These are phyloP conservation scores for Elephas maximus DNA, from an alignment of 2,113 vertebrate species.

Conservation along the genomic window DNA sequence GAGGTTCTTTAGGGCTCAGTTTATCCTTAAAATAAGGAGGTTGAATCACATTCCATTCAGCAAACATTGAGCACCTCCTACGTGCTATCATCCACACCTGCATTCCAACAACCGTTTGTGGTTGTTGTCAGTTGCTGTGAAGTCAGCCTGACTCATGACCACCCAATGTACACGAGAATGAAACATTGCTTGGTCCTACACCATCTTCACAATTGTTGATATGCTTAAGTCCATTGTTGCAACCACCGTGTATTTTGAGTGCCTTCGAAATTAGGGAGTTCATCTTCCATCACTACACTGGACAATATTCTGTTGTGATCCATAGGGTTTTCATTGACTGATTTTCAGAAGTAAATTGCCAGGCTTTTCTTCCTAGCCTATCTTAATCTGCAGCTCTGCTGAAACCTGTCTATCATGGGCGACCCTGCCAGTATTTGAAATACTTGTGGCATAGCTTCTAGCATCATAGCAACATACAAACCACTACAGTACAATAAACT, in stretches of 20 bases:
- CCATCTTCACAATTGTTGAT: not conserved
- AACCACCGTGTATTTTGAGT: not conserved
- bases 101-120: not conserved
- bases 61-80: not conserved
- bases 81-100: not conserved
- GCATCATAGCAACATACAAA: not conserved
- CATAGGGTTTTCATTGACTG: not conserved
- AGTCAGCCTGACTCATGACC: not conserved
- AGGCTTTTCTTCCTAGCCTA: not conserved
- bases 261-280: not conserved
- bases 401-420: not conserved
- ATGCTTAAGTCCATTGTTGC: not conserved
- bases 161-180: not conserved
- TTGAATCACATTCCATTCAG: not conserved
- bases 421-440: not conserved
- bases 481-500: not conserved
- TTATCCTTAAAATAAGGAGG: not conserved
- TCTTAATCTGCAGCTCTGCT: not conserved
- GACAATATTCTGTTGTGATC: not conserved
- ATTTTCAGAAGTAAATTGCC: not conserved
- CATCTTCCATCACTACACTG: not conserved
- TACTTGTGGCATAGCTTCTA: not conserved
- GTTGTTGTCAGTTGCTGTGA: not conserved
- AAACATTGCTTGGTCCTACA: not conserved
- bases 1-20: not conserved